phyloP scores from a whole-genome alignment of 2,797 vertebrate species.

The Eulemur coronatus region DNA sequence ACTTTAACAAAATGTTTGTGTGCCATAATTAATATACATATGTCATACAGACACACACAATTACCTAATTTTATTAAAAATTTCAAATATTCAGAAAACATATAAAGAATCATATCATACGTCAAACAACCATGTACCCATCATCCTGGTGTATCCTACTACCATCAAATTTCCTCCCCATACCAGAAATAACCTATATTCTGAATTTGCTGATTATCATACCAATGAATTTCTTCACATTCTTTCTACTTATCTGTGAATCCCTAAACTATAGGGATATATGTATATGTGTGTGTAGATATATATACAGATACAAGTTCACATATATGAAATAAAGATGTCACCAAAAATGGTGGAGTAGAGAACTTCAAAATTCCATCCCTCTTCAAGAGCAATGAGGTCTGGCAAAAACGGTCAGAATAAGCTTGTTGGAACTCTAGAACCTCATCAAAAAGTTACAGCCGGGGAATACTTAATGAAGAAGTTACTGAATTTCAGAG shows the following conservation, averaged over 20 bases:
- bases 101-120: background rate
- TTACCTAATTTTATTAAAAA: background rate
- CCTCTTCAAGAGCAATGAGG: background rate
- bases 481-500: background rate
- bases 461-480: background rate
- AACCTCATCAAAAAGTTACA: background rate
- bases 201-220: background rate
- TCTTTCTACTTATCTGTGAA: background rate
- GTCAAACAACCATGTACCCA: background rate
- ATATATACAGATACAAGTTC: background rate
- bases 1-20: conserved; percentile 1
- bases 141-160: background rate
- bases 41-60: background rate
- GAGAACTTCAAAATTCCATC: background rate
- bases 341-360: background rate
- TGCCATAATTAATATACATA: background rate
- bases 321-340: background rate
- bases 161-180: background rate
- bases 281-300: too few species aligned
- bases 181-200: background rate
- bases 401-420: background rate
- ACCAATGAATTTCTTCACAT: background rate
- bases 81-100: conserved; percentile 5
- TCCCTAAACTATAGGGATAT: background rate
- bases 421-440: background rate